Evolutionary conservation across 2,888 invertebrate genomes (phyloP).

Genomic region (Nomada ferruginata): DNA sequence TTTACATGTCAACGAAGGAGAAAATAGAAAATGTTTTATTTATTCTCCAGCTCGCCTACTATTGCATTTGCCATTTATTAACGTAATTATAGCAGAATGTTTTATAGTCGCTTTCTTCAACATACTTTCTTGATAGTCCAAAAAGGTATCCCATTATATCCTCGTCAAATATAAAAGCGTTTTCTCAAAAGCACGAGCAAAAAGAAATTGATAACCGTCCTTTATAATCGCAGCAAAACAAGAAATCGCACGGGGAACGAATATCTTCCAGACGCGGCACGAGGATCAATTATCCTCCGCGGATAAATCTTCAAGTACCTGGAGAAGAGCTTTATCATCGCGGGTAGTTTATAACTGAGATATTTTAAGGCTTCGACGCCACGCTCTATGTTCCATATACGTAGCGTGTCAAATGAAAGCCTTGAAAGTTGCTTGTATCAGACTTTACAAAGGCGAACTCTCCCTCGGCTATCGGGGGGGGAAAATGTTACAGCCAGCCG

Average conservation of each 20-base stretch:
- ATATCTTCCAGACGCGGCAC: background rate
- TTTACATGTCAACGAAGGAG: too few species aligned
- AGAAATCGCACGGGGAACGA: background rate
- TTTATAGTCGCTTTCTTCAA: too few species aligned
- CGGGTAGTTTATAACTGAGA: conserved; percentile 16
- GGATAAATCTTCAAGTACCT: conserved; percentile 15
- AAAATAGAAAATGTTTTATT: too few species aligned
- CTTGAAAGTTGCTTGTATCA: conserved; percentile 20
- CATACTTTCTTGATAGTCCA: too few species aligned
- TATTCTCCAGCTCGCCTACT: too few species aligned
- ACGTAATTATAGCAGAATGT: too few species aligned
- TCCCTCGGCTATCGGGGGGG: background rate
- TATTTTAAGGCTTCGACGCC: conserved; percentile 14
- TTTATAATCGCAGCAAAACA: too few species aligned
- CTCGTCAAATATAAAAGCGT: too few species aligned
- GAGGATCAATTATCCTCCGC: conserved; percentile 26
- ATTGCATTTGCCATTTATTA: too few species aligned
- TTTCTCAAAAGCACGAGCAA: too few species aligned
- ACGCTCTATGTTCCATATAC: conserved; percentile 22
- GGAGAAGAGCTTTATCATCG: conserved; percentile 20
- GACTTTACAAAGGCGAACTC: background rate
- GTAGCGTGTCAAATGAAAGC: conserved; percentile 21
- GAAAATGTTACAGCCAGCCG: background rate
- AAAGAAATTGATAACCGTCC: too few species aligned
- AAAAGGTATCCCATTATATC: too few species aligned